Evolutionary conservation across 2,888 invertebrate genomes (phyloP).

Genomic region (Ochropleura leucogaster): DNA sequence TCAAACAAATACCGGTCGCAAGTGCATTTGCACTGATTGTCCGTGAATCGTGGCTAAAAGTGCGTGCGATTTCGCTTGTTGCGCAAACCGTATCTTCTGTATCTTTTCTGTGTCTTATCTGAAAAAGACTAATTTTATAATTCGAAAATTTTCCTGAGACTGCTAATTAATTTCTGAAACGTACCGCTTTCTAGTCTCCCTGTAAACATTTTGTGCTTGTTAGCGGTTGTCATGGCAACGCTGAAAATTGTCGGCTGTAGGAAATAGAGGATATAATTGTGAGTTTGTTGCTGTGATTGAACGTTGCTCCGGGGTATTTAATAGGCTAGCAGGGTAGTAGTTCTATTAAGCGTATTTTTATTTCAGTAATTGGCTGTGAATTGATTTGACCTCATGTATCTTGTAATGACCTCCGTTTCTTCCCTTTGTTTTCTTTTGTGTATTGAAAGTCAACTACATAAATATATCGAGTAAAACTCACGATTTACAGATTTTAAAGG

Average conservation of each 20-base stretch:
- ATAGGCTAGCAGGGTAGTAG: not conserved
- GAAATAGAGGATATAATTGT: conserved; percentile 10
- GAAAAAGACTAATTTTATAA: conserved; percentile 31
- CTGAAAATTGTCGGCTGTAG: conserved; percentile 1
- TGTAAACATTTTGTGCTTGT: conserved; percentile 50
- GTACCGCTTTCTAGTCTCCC: conserved; percentile 17
- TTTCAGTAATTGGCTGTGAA: not conserved
- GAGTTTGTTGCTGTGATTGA: conserved; percentile 18
- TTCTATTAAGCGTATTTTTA: not conserved
- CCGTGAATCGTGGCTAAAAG: not conserved
- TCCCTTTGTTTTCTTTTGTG: not conserved
- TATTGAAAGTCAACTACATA: not conserved
- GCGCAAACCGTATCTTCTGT: not conserved
- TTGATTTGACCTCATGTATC: not conserved
- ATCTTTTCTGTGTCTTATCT: not conserved
- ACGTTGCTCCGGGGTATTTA: not conserved
- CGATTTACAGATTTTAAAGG: not conserved
- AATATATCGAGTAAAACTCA: not conserved
- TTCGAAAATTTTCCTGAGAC: conserved; percentile 34
- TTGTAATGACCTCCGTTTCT: not conserved
- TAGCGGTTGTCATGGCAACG: conserved; percentile 36
- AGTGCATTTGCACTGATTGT: too few relatives aligned
- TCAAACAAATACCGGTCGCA: not conserved
- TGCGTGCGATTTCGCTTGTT: not conserved
- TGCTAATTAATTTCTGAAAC: conserved; percentile 48